Conservation (phyloP, 35 echinoderm and acorn worm species). For the Anneissia japonica region DNA sequence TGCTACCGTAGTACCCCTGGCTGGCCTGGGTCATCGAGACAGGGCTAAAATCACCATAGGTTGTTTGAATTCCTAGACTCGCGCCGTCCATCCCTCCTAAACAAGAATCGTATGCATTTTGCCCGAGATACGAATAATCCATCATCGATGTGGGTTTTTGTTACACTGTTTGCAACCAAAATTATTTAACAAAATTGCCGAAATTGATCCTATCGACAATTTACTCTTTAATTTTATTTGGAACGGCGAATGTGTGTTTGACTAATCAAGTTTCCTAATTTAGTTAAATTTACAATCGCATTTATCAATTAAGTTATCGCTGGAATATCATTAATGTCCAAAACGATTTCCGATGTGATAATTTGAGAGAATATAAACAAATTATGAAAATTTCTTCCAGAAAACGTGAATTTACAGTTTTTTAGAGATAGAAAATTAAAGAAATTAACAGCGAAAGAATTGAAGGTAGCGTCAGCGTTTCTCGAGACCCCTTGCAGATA, state of each 20-base stretch:
- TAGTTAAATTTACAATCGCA: neutral
- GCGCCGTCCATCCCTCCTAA: constrained; percentile 79
- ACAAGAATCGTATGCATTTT: constrained; percentile 99
- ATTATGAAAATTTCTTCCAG: neutral
- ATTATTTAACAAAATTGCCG: neutral
- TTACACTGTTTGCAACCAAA: neutral
- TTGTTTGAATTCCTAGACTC: constrained; percentile 81
- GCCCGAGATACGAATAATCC: constrained; percentile 98
- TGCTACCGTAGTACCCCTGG: constrained; percentile 78
- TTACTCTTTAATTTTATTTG: neutral
- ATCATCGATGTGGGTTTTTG: constrained; percentile 39
- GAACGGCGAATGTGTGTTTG: neutral
- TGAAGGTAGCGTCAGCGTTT: neutral
- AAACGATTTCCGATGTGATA: neutral
- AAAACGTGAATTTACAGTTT: neutral
- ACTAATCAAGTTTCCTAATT: neutral
- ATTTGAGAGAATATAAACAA: neutral
- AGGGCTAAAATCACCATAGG: constrained; percentile 85
- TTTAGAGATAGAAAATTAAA: neutral
- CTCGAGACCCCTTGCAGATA: neutral
- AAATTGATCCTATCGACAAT: neutral
- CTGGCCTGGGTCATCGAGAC: constrained; percentile 72
- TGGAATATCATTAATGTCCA: neutral
- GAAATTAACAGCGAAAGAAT: neutral
- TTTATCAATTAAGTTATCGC: constrained; percentile 2